Evolutionary conservation across 1,140 invertebrate species (phyloP).

Genomic region (Drosophila busckii): DNA sequence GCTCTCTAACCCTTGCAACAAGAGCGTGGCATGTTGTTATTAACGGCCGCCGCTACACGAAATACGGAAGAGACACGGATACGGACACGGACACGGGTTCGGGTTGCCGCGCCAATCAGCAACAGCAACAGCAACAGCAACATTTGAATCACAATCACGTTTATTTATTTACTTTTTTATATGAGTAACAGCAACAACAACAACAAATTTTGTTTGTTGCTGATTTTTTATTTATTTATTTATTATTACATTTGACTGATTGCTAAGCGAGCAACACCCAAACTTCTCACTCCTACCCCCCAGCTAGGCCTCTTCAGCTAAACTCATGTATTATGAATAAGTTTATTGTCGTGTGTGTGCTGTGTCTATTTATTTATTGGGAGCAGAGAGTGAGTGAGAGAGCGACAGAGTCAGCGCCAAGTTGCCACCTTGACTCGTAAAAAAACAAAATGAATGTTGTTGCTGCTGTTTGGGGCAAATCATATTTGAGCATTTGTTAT

Average conservation of each 20-base stretch:
- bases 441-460: slow-evolving; percentile 52
- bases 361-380: slow-evolving; percentile 33
- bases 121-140: neutral
- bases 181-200: slow-evolving; percentile 1
- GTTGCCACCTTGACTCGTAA: too few relatives aligned
- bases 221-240: slow-evolving; percentile 65
- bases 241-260: slow-evolving; percentile 72
- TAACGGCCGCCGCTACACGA: slow-evolving; percentile 2
- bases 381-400: neutral
- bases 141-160: too few relatives aligned
- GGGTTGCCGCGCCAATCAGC: slow-evolving; percentile 11
- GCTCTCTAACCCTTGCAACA: too few relatives aligned
- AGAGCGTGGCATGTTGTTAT: too few relatives aligned
- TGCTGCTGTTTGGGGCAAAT: slow-evolving; percentile 64
- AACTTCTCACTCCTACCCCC: neutral
- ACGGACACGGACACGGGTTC: too few relatives aligned
- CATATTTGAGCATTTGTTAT: slow-evolving; percentile 67
- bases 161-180: neutral
- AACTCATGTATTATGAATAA: slow-evolving; percentile 66
- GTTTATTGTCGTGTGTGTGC: slow-evolving; percentile 62
- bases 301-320: slow-evolving; percentile 8
- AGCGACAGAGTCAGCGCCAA: neutral
- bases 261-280: slow-evolving; percentile 30
- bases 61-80: too few relatives aligned
- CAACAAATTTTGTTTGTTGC: slow-evolving; percentile 21